Percentiles rank a stretch among this genome's conserved stretches.
phyloP scores from a whole-genome alignment of 2,113 vertebrate species.

The Stictonetta naevosa region DNA sequence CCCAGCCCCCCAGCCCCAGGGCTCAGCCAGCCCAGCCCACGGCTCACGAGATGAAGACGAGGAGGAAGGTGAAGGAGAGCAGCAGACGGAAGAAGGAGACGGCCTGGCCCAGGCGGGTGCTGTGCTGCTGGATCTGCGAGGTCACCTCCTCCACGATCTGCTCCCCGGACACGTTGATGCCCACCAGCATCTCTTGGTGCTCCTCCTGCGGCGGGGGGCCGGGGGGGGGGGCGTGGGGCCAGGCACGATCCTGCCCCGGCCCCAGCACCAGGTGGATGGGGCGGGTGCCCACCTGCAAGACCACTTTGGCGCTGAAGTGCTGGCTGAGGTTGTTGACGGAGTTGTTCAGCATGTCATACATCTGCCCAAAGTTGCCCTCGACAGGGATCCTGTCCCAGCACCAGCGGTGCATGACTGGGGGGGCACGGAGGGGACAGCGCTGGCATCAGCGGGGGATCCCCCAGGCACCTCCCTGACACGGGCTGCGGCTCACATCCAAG shows the following conservation, averaged over 20 bases:
- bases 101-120: constrained; percentile 21
- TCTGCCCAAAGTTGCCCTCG: constrained; percentile 90
- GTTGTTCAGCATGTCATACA: constrained; percentile 82
- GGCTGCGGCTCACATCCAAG: rapidly evolving
- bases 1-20: neutral
- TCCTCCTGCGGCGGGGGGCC: constrained; percentile 61
- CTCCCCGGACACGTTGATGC: neutral
- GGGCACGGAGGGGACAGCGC: neutral
- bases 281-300: constrained; percentile 71
- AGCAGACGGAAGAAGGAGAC: constrained; percentile 67
- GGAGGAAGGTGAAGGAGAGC: constrained; percentile 79
- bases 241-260: neutral
- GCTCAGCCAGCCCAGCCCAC: no score
- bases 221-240: no score
- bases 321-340: constrained; percentile 75
- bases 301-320: constrained; percentile 78
- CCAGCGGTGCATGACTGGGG: constrained; percentile 82
- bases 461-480: rapidly evolving
- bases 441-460: rapidly evolving
- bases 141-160: constrained; percentile 69
- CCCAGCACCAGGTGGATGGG: neutral
- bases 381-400: constrained; percentile 83
- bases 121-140: constrained; percentile 39
- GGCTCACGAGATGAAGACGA: constrained; percentile 79
- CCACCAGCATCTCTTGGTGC: constrained; percentile 55